Evolutionary conservation across 1,140 invertebrate genomes (phyloP).

Genomic region (Lordiphosa collinella): DNA sequence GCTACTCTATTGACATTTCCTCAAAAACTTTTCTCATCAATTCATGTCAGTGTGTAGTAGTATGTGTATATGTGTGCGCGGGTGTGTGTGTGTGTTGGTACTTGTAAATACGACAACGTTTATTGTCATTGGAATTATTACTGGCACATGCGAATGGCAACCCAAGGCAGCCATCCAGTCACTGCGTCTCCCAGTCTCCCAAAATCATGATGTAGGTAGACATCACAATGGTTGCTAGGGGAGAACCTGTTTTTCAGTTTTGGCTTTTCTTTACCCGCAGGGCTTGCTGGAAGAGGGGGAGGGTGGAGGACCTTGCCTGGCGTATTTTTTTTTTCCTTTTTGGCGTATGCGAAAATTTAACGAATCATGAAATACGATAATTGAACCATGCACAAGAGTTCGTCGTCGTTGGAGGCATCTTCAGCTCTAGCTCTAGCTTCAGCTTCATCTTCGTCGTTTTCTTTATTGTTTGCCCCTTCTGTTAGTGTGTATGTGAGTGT

Average conservation of each 20-base stretch:
- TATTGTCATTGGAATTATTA: conserved; percentile 77
- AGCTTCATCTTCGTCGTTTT: conserved; percentile 33
- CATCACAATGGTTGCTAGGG: conserved; percentile 71
- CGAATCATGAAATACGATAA: conserved; percentile 78
- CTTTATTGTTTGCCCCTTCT: conserved; percentile 55
- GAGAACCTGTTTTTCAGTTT: conserved; percentile 61
- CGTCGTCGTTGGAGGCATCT: conserved; percentile 54
- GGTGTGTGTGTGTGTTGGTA: conserved; percentile 38
- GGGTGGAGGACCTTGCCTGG: conserved; percentile 38
- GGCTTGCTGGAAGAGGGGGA: conserved; percentile 3
- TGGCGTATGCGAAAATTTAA: conserved; percentile 76
- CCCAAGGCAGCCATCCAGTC: conserved; percentile 25
- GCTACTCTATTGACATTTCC: conserved; percentile 74
- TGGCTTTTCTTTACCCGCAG: conserved; percentile 51
- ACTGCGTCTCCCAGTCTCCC: conserved; percentile 27
- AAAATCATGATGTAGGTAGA: conserved; percentile 50
- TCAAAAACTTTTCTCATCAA: conserved; percentile 78
- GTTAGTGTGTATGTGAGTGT: conserved; percentile 20
- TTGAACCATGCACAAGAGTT: conserved; percentile 78
- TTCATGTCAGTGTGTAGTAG: conserved; percentile 56
- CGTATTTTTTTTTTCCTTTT: conserved; percentile 57
- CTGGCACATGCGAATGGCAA: conserved; percentile 58
- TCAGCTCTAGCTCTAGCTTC: conserved; percentile 41
- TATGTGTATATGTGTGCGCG: conserved; percentile 11
- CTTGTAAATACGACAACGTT: conserved; percentile 77